Base-by-base conservation (phyloP, 2,797 vertebrate species). In the Urocyon cinereoargenteus region DNA sequence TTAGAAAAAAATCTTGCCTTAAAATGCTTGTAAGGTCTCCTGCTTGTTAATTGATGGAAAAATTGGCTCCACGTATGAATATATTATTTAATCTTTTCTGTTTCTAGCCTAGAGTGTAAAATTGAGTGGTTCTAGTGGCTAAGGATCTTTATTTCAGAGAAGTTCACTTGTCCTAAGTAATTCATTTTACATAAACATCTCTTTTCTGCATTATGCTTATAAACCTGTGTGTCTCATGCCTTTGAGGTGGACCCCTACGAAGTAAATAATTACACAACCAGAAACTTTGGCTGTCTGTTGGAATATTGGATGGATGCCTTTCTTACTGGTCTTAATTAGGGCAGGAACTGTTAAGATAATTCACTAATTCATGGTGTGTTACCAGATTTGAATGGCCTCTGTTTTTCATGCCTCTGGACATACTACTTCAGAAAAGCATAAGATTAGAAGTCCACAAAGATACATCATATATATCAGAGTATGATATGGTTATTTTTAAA, bases 31-130 rank as follows among this genome's bases (percentile, higher is more conserved):
- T 72, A 73, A 61, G 21, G 16, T 88, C 75, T 95, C 53, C 61
- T 96, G 9, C 14, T 91, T 97, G 53, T 88, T 91, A 73, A 64
- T 57, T 89, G 73, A 61, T 94, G 59, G 78, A 26, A 86, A 91
- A 91, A 66, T 87, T 90, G 59, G 31, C 85, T 94, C 62, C 18
- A 5, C 0, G 0, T 90, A 24, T 79, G 81, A 77, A 72, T 75
- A 28, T 77, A 66, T 96, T 93, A 83, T 79, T 97, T 93, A 78
- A 72, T 75, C 18, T n/a, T 95, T 82, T 95, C 61, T 90, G 64
- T 86, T 78, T 95, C 40, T 89, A 81, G 34, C 36, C 8, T 72
- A 8, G 16, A 95, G n/a, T 66, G 6, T 81, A 86, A 40, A 64
- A 66, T 26, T 70, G 49, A 79, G 8, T 91, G 61, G 40, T 45